Evolutionary conservation across 2,113 vertebrate genomes (phyloP).

Genomic region (Python bivittatus): DNA sequence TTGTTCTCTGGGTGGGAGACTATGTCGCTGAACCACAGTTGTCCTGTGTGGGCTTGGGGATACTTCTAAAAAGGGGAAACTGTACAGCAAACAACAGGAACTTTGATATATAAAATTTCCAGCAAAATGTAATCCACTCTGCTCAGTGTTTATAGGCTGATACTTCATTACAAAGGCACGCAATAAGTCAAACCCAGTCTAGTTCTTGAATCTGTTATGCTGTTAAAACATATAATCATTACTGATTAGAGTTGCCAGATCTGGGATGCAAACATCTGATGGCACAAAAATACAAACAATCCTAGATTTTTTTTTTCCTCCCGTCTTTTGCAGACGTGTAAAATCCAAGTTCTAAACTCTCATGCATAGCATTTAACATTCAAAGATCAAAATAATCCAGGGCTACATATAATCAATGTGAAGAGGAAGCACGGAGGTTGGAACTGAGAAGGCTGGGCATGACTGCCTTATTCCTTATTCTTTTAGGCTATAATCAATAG

Average conservation of each 20-base stretch:
- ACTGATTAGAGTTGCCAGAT: background rate
- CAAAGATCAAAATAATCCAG: conserved; percentile 21
- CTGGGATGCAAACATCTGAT: background rate
- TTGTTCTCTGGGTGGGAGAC: background rate
- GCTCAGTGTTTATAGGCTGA: background rate
- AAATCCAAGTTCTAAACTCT: background rate
- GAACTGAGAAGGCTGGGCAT: background rate
- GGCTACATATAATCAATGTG: background rate
- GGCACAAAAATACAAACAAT: background rate
- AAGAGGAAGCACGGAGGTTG: background rate
- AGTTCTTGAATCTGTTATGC: background rate
- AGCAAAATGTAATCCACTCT: conserved; percentile 8
- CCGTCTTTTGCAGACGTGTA: background rate
- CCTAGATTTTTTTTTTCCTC: background rate
- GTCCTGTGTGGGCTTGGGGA: background rate
- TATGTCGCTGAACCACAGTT: background rate
- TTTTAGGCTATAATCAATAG: background rate
- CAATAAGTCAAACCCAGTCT: background rate
- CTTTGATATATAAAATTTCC: background rate
- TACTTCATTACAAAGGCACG: background rate
- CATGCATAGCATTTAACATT: background rate
- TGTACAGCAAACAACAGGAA: background rate
- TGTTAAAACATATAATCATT: conserved; percentile 1
- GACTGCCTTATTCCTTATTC: background rate
- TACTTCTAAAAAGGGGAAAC: background rate